These are phyloP conservation scores for Catonia carolina DNA, from an alignment of 2,888 invertebrate genomes.

Conservation along the genomic window DNA sequence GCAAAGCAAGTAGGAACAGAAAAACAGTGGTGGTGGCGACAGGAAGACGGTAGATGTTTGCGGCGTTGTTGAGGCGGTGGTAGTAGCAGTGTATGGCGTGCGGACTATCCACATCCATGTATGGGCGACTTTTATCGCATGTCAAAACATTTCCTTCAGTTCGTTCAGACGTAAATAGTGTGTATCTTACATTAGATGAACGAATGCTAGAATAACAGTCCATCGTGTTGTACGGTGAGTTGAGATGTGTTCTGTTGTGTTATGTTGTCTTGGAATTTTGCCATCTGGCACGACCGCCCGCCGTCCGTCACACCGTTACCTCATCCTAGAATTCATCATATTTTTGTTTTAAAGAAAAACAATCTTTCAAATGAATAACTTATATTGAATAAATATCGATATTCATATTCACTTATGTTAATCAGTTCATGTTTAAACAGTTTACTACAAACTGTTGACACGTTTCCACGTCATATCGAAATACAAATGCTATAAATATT, in stretches of 20 bases:
- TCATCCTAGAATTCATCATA: slow-evolving; percentile 1
- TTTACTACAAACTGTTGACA: no score
- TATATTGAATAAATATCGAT: no score
- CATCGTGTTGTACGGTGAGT: no score
- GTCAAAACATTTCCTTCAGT: slow-evolving; percentile 5
- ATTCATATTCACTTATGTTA: no score
- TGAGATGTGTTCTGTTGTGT: no score
- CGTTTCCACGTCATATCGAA: no score
- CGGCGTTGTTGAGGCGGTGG: no score
- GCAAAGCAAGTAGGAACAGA: no score
- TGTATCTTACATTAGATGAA: slow-evolving; percentile 3
- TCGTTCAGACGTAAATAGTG: slow-evolving; percentile 9
- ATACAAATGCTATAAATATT: no score
- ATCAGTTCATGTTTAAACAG: no score
- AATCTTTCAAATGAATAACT: background rate
- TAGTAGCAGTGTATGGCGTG: background rate
- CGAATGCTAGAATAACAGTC: background rate
- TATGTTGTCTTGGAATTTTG: background rate
- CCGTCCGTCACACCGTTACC: background rate
- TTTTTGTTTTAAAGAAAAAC: background rate
- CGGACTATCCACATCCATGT: background rate
- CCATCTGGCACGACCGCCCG: background rate
- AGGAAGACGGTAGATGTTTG: no score
- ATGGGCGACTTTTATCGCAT: background rate
- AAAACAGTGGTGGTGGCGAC: no score